phyloP scores from a whole-genome alignment of 2,113 vertebrate genomes.

The Pseudorectes ferrugineus region DNA sequence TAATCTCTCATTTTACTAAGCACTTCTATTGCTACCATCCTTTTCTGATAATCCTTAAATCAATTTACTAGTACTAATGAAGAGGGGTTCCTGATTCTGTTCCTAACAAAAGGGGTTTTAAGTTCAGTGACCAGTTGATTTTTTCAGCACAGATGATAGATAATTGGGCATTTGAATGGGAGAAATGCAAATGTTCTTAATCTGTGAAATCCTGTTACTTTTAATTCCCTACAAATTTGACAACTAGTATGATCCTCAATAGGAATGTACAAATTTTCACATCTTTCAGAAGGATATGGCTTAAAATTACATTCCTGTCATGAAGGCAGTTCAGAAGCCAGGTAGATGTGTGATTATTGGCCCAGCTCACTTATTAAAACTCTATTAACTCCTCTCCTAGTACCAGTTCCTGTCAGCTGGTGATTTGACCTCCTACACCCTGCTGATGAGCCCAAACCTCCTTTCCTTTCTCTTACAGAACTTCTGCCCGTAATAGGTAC shows the following conservation, averaged over 20 bases:
- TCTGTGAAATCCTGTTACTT: conserved; percentile 4
- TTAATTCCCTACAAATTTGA: conserved; percentile 1
- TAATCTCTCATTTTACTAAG: not conserved
- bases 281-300: not conserved
- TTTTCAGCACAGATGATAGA: not conserved
- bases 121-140: conserved; percentile 1
- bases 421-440: not conserved
- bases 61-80: conserved; percentile 18
- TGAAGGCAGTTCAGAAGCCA: not conserved
- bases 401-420: not conserved
- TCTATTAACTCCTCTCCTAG: not conserved
- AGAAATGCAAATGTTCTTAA: not conserved
- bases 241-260: not conserved
- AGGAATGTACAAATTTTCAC: not conserved
- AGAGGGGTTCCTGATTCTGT: not conserved
- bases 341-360: not conserved
- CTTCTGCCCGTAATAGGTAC: not conserved
- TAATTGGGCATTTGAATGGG: conserved; percentile 26
- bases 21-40: not conserved
- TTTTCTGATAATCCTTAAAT: conserved; percentile 23
- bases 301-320: not conserved
- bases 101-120: conserved; percentile 30
- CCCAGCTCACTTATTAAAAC: not conserved
- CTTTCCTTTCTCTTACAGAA: not conserved
- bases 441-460: not conserved